Percentiles rank a stretch among this genome's conserved stretches.
Evolutionary conservation across 2,797 vertebrate species (phyloP).

Genomic region (Anas bahamensis): DNA sequence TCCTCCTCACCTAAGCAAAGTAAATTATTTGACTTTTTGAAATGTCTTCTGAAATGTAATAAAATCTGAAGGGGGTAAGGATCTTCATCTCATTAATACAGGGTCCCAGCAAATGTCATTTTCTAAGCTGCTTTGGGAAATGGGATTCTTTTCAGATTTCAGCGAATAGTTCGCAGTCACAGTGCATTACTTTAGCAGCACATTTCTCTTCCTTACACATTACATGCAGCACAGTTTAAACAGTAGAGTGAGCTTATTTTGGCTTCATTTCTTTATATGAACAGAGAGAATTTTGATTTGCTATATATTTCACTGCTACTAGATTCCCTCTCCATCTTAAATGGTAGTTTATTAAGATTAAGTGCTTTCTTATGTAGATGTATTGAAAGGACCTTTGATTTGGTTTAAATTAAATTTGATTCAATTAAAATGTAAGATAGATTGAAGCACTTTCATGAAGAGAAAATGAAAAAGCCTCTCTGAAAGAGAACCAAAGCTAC

Average conservation of each 20-base stretch:
- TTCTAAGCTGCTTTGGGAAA: slow-evolving; percentile 68
- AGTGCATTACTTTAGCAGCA: slow-evolving; percentile 59
- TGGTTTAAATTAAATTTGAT: slow-evolving; percentile 80
- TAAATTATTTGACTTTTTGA: slow-evolving; percentile 75
- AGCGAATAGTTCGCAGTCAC: slow-evolving; percentile 49
- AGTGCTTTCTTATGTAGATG: slow-evolving; percentile 78
- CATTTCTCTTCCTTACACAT: slow-evolving; percentile 67
- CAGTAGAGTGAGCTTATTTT: slow-evolving; percentile 69
- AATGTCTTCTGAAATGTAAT: slow-evolving; percentile 73
- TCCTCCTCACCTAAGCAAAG: slow-evolving; percentile 73
- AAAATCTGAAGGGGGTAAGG: slow-evolving; percentile 65
- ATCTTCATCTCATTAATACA: slow-evolving; percentile 75
- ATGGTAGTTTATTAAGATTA: slow-evolving; percentile 80
- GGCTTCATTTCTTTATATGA: slow-evolving; percentile 69
- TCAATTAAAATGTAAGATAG: slow-evolving; percentile 76
- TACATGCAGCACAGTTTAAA: slow-evolving; percentile 65
- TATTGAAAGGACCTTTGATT: slow-evolving; percentile 76
- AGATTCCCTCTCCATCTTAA: slow-evolving; percentile 73
- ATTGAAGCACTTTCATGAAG: slow-evolving; percentile 68
- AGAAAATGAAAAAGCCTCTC: slow-evolving; percentile 49
- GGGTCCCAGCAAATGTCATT: slow-evolving; percentile 74
- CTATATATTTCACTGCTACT: slow-evolving; percentile 71
- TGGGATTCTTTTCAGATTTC: slow-evolving; percentile 65
- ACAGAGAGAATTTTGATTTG: slow-evolving; percentile 76
- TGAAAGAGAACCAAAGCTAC: slow-evolving; percentile 3